Evolutionary conservation across 2,113 vertebrate species (phyloP).

Genomic region (Columbina picui): DNA sequence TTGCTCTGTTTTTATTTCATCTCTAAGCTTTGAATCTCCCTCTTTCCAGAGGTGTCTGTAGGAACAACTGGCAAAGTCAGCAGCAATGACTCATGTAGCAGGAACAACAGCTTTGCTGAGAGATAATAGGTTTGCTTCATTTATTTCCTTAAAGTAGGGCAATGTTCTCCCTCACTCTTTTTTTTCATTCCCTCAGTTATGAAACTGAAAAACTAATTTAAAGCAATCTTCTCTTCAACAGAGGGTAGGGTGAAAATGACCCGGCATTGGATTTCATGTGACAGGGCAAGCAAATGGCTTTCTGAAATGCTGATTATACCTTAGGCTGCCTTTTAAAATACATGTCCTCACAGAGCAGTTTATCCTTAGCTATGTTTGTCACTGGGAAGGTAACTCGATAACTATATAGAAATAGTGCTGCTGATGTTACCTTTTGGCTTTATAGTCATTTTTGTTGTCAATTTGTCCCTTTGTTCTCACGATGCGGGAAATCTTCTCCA

Average conservation of each 20-base stretch:
- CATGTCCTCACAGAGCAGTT: neutral
- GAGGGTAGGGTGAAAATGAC: slow-evolving; percentile 3
- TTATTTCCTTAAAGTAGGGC: slow-evolving; percentile 51
- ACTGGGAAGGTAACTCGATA: slow-evolving; percentile 15
- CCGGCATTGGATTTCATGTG: neutral
- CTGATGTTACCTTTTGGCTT: slow-evolving; percentile 73
- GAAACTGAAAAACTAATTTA: slow-evolving; percentile 43
- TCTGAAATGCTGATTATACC: slow-evolving; percentile 20
- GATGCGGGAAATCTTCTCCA: slow-evolving; percentile 76
- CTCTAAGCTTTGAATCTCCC: neutral
- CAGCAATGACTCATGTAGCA: slow-evolving; percentile 50
- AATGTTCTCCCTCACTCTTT: neutral
- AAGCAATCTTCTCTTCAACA: slow-evolving; percentile 13
- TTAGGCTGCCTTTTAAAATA: slow-evolving; percentile 34
- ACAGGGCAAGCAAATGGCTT: neutral
- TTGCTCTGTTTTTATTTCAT: slow-evolving; percentile 16
- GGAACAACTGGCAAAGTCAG: slow-evolving; percentile 51
- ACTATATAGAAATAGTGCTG: neutral
- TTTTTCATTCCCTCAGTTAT: neutral
- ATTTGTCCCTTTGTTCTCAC: slow-evolving; percentile 70
- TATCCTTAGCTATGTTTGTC: slow-evolving; percentile 24
- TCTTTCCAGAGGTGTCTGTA: slow-evolving; percentile 23
- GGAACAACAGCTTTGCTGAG: slow-evolving; percentile 44
- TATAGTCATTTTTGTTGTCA: slow-evolving; percentile 68
- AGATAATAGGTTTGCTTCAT: slow-evolving; percentile 47